phyloP scores from a whole-genome alignment of 2,797 vertebrate genomes.

The Mus caroli region DNA sequence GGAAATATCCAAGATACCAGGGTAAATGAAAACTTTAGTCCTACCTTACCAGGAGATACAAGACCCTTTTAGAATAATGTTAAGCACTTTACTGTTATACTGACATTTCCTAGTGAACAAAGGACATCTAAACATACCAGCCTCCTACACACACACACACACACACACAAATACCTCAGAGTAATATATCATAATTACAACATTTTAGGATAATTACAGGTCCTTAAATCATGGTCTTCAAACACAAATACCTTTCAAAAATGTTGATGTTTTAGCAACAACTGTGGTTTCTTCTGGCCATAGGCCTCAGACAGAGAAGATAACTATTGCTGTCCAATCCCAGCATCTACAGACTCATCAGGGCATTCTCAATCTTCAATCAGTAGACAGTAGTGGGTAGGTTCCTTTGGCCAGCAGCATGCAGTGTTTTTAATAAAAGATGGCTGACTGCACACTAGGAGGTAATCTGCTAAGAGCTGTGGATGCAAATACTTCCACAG shows the following conservation, averaged over 20 bases:
- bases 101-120: slow-evolving; percentile 34
- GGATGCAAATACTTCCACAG: background rate
- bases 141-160: background rate
- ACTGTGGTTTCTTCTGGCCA: background rate
- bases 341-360: background rate
- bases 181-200: slow-evolving; percentile 1
- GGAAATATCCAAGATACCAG: background rate
- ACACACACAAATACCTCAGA: background rate
- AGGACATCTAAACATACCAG: background rate
- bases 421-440: slow-evolving; percentile 12
- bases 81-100: background rate
- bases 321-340: background rate
- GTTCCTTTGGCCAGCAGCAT: background rate
- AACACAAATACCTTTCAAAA: slow-evolving; percentile 30
- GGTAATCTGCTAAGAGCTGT: background rate
- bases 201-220: slow-evolving; percentile 11
- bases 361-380: background rate
- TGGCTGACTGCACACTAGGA: background rate
- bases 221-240: background rate
- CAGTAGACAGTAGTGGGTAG: background rate
- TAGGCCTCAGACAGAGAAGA: background rate
- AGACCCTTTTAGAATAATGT: background rate
- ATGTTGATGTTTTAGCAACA: background rate
- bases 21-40: background rate
- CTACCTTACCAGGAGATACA: background rate